Conservation (phyloP, 2,113 vertebrate genomes). For the Melanostigma gelatinosum region DNA sequence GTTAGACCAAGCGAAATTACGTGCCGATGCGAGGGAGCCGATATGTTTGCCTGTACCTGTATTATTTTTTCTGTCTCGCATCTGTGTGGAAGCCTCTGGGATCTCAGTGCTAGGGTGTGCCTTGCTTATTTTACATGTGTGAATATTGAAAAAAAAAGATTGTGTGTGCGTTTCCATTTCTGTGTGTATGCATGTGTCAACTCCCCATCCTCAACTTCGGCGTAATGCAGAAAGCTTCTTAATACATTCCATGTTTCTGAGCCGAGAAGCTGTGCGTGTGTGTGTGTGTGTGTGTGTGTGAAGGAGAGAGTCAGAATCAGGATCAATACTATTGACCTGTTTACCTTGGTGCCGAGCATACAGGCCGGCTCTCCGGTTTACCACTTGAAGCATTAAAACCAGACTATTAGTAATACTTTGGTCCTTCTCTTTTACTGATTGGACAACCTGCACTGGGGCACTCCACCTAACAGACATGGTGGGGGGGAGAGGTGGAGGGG, state of each 20-base stretch:
- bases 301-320: constrained; percentile 72
- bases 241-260: constrained; percentile 83
- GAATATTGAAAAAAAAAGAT: constrained; percentile 48
- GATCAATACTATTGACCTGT: constrained; percentile 89
- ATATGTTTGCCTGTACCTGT: constrained; percentile 30
- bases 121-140: constrained; percentile 59
- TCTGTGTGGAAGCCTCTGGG: constrained; percentile 19
- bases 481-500: constrained; percentile 5
- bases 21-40: constrained; percentile 1
- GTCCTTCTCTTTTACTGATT: constrained; percentile 77
- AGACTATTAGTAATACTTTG: constrained; percentile 88
- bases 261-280: constrained; percentile 62
- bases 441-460: constrained; percentile 57
- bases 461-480: constrained; percentile 50
- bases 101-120: constrained; percentile 22
- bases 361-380: constrained; percentile 77
- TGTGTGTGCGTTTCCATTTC: not conserved
- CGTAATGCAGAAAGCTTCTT: constrained; percentile 77
- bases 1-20: constrained; percentile 44
- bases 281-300: constrained; percentile 38
- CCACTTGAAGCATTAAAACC: constrained; percentile 87
- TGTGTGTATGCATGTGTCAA: constrained; percentile 46
- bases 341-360: constrained; percentile 83
- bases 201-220: constrained; percentile 59
- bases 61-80: constrained; percentile 14